Conservation (phyloP, 2,113 vertebrate species). For the Sigmodon hispidus region DNA sequence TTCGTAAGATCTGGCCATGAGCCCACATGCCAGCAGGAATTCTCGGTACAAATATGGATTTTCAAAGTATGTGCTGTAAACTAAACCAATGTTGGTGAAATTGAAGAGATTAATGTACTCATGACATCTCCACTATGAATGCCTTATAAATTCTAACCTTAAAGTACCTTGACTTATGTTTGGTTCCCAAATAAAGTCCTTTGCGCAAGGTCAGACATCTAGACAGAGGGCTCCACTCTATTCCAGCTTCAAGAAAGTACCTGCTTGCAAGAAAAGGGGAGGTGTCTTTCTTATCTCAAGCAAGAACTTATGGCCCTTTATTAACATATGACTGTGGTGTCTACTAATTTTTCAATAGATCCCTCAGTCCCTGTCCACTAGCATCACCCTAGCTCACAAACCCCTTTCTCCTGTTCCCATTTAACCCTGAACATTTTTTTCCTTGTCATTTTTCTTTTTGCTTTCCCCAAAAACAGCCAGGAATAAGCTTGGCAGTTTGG, state of each 20-base stretch:
- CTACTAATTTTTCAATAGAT: background rate
- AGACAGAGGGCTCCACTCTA: too few species aligned
- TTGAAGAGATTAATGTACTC: background rate
- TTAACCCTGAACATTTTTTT: background rate
- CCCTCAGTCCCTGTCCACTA: background rate
- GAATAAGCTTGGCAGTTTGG: background rate
- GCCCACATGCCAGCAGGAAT: background rate
- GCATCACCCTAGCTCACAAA: too few species aligned
- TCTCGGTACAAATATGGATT: background rate
- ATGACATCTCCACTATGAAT: constrained; percentile 1
- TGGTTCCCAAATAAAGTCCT: too few species aligned
- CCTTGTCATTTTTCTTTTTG: background rate
- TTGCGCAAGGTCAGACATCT: too few species aligned
- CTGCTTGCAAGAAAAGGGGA: too few species aligned
- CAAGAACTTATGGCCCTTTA: too few species aligned
- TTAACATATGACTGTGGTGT: background rate
- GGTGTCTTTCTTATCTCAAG: too few species aligned
- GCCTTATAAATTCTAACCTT: background rate
- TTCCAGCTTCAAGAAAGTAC: too few species aligned
- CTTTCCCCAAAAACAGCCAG: background rate
- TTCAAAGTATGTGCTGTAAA: background rate
- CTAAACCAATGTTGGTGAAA: constrained; percentile 8
- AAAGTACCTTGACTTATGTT: background rate
- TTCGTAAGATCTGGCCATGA: background rate
- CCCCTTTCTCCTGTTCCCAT: background rate